phyloP scores from a whole-genome alignment of 2,888 invertebrate genomes.

The Dicranocentrus wangi region DNA sequence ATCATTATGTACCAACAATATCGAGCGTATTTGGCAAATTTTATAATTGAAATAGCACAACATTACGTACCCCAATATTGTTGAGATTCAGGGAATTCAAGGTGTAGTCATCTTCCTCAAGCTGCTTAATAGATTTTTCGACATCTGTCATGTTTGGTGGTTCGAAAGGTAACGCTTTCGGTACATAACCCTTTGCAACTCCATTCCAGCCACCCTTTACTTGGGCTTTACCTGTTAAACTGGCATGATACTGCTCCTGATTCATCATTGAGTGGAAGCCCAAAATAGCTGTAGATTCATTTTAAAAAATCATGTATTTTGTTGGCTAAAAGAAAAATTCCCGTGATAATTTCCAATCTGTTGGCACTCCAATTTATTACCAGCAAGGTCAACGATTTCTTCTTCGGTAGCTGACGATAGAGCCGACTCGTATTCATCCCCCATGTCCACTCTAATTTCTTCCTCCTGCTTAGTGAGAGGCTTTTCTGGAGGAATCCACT shows the following conservation, averaged over 20 bases:
- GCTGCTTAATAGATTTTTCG: constrained; percentile 91
- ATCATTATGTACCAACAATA: neutral
- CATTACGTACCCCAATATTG: constrained; percentile 91
- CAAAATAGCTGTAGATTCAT: constrained; percentile 87
- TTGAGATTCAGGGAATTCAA: constrained; percentile 97
- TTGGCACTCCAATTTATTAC: no score
- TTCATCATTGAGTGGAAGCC: constrained; percentile 99
- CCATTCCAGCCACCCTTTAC: constrained; percentile 84
- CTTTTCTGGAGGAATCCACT: constrained; percentile 85
- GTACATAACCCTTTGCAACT: constrained; percentile 95
- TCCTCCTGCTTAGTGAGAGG: constrained; percentile 90
- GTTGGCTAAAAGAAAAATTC: no score
- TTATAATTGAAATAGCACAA: neutral
- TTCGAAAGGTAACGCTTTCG: constrained; percentile 92
- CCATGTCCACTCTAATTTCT: constrained; percentile 93
- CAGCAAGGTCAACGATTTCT: constrained; percentile 98
- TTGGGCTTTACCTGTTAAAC: constrained; percentile 92
- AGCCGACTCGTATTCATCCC: constrained; percentile 95
- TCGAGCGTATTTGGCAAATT: neutral
- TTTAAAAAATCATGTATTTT: no score
- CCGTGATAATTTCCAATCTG: no score
- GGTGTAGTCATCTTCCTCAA: constrained; percentile 90
- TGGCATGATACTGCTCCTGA: constrained; percentile 92
- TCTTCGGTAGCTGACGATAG: constrained; percentile 90
- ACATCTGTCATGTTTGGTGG: constrained; percentile 98